phyloP scores from a whole-genome alignment of 2,797 vertebrate species.

The Luscinia megarhynchos region DNA sequence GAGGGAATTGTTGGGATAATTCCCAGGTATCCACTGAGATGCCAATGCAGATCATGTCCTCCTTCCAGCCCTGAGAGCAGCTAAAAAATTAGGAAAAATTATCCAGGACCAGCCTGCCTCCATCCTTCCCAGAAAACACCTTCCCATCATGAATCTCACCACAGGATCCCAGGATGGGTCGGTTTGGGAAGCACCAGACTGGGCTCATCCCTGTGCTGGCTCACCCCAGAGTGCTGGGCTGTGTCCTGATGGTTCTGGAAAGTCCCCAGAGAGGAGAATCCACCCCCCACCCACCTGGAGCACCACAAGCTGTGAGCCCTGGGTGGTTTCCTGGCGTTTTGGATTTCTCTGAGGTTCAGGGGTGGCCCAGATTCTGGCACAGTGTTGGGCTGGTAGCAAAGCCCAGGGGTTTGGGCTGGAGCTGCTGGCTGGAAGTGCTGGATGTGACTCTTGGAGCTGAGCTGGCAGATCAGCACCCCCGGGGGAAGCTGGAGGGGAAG shows the following conservation, averaged over 20 bases:
- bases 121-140: background rate
- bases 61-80: background rate
- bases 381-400: background rate
- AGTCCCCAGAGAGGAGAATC: background rate
- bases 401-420: slow-evolving; percentile 6
- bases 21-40: background rate
- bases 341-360: background rate
- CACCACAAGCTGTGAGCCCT: background rate
- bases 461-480: background rate
- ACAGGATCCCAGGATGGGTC: background rate
- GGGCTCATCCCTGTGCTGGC: too few relatives aligned
- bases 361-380: slow-evolving; percentile 16
- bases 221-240: too few relatives aligned
- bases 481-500: background rate
- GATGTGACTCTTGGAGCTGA: background rate
- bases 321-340: background rate
- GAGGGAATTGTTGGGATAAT: background rate
- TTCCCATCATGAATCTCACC: accelerated
- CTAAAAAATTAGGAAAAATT: background rate
- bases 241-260: background rate
- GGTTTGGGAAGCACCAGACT: background rate
- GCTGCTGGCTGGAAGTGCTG: background rate
- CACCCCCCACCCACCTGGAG: background rate
- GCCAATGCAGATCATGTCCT: accelerated
- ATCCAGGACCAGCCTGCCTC: background rate